These are phyloP conservation scores for Scylla paramamosain DNA, from an alignment of 1,140 invertebrate species.

Conservation along the genomic window DNA sequence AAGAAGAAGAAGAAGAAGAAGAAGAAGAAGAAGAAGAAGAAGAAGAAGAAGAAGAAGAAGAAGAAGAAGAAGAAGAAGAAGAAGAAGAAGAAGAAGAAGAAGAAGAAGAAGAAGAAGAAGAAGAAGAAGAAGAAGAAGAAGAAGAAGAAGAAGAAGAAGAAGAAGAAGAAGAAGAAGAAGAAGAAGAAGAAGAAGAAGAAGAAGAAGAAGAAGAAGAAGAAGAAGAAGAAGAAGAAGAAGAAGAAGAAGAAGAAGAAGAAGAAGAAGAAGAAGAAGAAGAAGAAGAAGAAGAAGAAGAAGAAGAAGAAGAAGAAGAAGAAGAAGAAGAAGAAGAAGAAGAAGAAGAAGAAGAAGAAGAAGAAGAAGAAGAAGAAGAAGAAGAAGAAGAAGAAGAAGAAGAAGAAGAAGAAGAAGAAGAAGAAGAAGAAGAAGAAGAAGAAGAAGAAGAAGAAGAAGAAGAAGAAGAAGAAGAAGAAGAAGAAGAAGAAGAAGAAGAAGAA, in stretches of 20 bases:
- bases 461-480: conserved; percentile 27
- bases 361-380: background rate
- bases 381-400: background rate
- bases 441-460: background rate
- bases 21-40: conserved; percentile 17
- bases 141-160: conserved; percentile 17
- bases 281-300: conserved; percentile 17
- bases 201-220: conserved; percentile 17
- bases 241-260: conserved; percentile 18
- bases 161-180: conserved; percentile 17
- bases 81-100: conserved; percentile 17
- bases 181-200: conserved; percentile 18
- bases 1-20: conserved; percentile 18
- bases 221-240: conserved; percentile 17
- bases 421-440: background rate
- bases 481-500: conserved; percentile 14
- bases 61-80: conserved; percentile 18
- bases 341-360: background rate
- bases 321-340: conserved; percentile 17
- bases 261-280: conserved; percentile 17
- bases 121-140: conserved; percentile 18
- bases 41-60: conserved; percentile 17
- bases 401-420: background rate
- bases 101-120: conserved; percentile 17
- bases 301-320: conserved; percentile 18